These are phyloP conservation scores for Drosophila setosimentum DNA, from an alignment of 2,888 invertebrate genomes.

Conservation along the genomic window DNA sequence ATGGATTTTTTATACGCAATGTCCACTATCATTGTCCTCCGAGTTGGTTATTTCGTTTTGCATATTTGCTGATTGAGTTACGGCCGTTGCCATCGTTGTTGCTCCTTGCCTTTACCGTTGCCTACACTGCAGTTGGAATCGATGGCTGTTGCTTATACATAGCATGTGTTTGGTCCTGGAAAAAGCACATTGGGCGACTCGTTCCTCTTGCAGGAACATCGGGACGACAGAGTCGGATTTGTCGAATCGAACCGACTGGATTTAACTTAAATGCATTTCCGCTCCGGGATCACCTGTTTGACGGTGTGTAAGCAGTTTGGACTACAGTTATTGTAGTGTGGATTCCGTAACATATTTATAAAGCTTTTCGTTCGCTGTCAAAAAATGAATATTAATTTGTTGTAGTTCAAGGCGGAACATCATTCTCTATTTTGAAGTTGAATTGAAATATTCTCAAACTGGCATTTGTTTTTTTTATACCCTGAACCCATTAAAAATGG, in stretches of 20 bases:
- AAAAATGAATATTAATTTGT: neutral
- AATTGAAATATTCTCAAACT: neutral
- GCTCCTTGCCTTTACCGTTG: conserved; percentile 35
- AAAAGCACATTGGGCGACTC: too few species aligned
- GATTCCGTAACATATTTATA: neutral
- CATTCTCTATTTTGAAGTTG: neutral
- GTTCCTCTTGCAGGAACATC: too few species aligned
- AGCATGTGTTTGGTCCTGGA: neutral
- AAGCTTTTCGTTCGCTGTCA: conserved; percentile 8
- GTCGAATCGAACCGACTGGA: conserved; percentile 10
- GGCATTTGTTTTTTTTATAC: neutral
- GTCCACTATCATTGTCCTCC: conserved; percentile 53
- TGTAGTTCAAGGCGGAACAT: neutral
- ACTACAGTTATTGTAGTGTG: neutral
- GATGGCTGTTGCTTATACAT: neutral
- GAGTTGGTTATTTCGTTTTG: conserved; percentile 52
- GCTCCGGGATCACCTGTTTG: conserved; percentile 11
- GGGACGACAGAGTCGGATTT: too few species aligned
- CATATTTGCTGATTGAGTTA: conserved; percentile 71
- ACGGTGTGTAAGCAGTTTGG: neutral
- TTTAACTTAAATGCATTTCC: conserved; percentile 59
- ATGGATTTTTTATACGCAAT: conserved; percentile 11
- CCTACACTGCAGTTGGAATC: conserved; percentile 6
- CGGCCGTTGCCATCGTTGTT: conserved; percentile 39
- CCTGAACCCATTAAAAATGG: too few species aligned